Base-by-base conservation (phyloP, 2,797 vertebrate species). In the Peromyscus attwateri region DNA sequence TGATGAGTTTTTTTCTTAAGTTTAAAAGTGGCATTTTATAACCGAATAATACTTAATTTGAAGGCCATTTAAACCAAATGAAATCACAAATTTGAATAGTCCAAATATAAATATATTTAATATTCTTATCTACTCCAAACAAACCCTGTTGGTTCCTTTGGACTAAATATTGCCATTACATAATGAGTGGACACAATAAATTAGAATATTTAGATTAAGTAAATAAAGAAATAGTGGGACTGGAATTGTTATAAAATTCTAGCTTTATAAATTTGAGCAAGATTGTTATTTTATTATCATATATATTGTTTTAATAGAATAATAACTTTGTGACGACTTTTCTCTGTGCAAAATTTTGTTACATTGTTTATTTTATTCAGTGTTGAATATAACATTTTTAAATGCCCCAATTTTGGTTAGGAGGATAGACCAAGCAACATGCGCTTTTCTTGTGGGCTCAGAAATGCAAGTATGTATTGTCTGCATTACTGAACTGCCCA, bases 211-310 rank as follows among this genome's bases (percentile, higher is more conserved):
- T 91, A 95, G 55, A 2, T 73, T 46, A 83, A 89, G 4, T 7
- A 17, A 46, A 70, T 79, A 81, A 19, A 88, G 40, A 62, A 76
- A 79, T 80, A 14, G 8, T 92, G 17, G 34, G 89, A 83, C 62
- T 55, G 55, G 43, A 93, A 95, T 88, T 57, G 40, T 81, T 82
- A 76, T 16, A 85, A 82, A 92, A 96, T 80, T 95, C 2, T 62
- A 2, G 84, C 29, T 85, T 95, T 90, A 91, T 70, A 7, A 96
- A 88, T 90, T 89, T 62, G 94, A 92, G 3, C 9, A 71, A 34
- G 66, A 40, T 83, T 87, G 5, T 12, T 91, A 46, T 75, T 90
- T 29, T 83, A 60, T 66, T 89, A 71, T 62, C n/a, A 73, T 81
- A 92, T 62, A 8, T 27, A 87, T 2, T 84, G 49, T 94, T 84